Percentiles rank a stretch among this genome's conserved stretches.
phyloP scores from a whole-genome alignment of 2,888 invertebrate species.

The Nephrotoma guestfalica region DNA sequence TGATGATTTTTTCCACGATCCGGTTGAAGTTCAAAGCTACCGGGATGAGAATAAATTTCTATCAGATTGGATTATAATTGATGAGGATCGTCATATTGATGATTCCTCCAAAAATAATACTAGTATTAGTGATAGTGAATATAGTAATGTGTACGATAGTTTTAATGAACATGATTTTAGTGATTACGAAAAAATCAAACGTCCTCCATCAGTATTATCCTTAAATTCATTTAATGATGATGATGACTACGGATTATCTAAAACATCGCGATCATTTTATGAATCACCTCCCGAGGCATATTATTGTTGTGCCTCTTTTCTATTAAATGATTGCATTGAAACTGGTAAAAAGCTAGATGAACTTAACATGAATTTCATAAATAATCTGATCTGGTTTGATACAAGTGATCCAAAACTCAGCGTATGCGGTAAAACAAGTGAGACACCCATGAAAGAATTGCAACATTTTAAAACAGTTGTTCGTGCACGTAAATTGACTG shows the following conservation, averaged over 20 bases:
- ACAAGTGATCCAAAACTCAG: neutral
- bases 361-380: neutral
- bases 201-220: slow-evolving; percentile 6
- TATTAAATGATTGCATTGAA: neutral
- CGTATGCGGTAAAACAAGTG: neutral
- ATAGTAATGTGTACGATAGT: neutral
- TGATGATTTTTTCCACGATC: slow-evolving; percentile 28
- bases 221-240: slow-evolving; percentile 1
- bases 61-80: slow-evolving; percentile 28
- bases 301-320: neutral
- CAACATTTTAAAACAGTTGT: neutral
- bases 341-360: neutral
- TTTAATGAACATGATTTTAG: neutral
- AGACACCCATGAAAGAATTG: neutral
- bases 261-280: neutral
- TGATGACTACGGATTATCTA: neutral
- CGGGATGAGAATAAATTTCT: slow-evolving; percentile 23
- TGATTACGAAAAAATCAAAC: neutral
- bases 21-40: slow-evolving; percentile 25
- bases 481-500: neutral
- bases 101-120: neutral
- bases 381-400: neutral
- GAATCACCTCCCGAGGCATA: neutral
- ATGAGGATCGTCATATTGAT: slow-evolving; percentile 17
- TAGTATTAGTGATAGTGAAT: neutral